Base-by-base conservation (phyloP, 2,888 invertebrate species). In the Gibbula magus region DNA sequence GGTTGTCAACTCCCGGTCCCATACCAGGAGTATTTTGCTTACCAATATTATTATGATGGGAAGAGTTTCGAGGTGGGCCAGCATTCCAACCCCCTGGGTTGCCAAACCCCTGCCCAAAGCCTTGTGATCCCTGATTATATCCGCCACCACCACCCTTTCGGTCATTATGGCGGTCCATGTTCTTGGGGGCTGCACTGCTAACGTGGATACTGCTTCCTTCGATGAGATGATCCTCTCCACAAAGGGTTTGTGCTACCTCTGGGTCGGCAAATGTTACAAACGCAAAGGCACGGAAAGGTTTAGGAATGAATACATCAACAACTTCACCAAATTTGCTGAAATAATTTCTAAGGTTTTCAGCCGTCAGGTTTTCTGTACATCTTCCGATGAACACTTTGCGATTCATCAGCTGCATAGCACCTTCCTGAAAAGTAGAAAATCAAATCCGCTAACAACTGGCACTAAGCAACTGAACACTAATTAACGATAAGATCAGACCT, bases 191-290 rank as follows among this genome's bases (percentile, higher is more conserved):
- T 39, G 92, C 92, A 80, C 88, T 91, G 85, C 91, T 91, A 39
- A 98, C 97, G 83, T 92, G 92, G 16, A 93, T 92, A 83, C 92
- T 92, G 66, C 97, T 96, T 88, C 96, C 96, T 94, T 97, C 97
- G 83, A 98, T 97, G 81, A 97, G 97, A 94, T 97, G 97, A 93
- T 98, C 97, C 93, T 98, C 97, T 77, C 97, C 97, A 93, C 97
- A 97, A 54, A 98, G 94, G 86, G 96, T 95, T 93, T 97, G 97
- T 67, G 97, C 98, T 77, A 97, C 96, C 93, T 97, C 96, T 29
- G 97, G 96, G 92, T 97, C 97, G 90, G 97, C 94, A 94, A 98
- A 97, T 76, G 98, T 98, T 76, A 98, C 97, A 94, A 98, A 98
- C n/a, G 93, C 92, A 86, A 93, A 94, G 22, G 93, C 93, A 61